Evolutionary conservation across 2,797 vertebrate genomes (phyloP).

Genomic region (Aselliscus stoliczkanus): DNA sequence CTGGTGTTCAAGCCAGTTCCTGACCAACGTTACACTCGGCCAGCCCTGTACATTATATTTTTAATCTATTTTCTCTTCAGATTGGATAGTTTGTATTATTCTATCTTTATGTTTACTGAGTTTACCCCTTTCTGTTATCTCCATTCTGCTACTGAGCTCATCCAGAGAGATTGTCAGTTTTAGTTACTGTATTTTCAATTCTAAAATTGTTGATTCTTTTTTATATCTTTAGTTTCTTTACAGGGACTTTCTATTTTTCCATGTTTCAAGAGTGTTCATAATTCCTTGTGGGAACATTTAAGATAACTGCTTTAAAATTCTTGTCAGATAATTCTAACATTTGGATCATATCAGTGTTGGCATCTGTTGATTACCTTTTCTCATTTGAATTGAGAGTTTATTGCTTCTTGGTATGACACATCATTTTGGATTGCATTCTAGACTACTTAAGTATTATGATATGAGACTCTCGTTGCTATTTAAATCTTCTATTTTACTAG

Average conservation of each 20-base stretch:
- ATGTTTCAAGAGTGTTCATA: not conserved
- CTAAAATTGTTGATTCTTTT: not conserved
- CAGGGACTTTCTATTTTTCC: not conserved
- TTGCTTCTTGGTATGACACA: not conserved
- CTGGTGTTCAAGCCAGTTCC: too few relatives aligned
- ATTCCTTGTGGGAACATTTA: not conserved
- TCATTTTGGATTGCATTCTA: not conserved
- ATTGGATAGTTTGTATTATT: not conserved
- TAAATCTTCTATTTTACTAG: not conserved
- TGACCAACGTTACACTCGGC: too few relatives aligned
- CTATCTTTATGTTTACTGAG: not conserved
- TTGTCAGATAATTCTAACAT: not conserved
- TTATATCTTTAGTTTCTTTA: not conserved
- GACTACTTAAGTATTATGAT: not conserved
- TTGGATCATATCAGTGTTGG: not conserved
- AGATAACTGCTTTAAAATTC: not conserved
- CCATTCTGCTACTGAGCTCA: not conserved
- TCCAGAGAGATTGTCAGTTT: not conserved
- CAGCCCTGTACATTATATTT: not conserved
- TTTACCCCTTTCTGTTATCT: not conserved
- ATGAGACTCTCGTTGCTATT: not conserved
- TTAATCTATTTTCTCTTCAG: not conserved
- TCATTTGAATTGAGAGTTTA: not conserved
- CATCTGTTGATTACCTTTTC: not conserved
- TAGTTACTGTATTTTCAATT: not conserved